phyloP scores from a whole-genome alignment of 2,797 vertebrate genomes.

The Coregonus suidteri region DNA sequence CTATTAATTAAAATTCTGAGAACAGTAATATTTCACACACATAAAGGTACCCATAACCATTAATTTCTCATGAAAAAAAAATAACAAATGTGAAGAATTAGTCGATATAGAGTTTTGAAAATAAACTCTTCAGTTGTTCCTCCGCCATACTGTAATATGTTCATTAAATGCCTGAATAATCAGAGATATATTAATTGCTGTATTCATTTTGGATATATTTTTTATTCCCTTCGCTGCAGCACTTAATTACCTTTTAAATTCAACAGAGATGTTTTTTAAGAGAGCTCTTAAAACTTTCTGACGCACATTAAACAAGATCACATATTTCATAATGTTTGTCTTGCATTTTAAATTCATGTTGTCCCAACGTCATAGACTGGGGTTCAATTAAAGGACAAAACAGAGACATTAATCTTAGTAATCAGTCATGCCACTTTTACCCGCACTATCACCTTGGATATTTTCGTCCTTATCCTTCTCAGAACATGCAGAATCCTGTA shows the following conservation, averaged over 20 bases:
- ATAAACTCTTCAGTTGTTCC: conserved; percentile 35
- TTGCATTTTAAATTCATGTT: conserved; percentile 54
- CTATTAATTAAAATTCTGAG: no score
- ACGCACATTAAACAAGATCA: conserved; percentile 64
- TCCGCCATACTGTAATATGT: conserved; percentile 57
- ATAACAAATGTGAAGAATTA: background rate
- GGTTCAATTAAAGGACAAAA: conserved; percentile 56
- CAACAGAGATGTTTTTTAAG: conserved; percentile 31
- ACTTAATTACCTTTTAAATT: conserved; percentile 60
- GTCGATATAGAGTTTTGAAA: conserved; percentile 5
- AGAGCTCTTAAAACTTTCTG: conserved; percentile 46
- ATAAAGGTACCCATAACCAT: no score
- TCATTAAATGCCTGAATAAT: conserved; percentile 70
- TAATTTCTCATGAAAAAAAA: no score
- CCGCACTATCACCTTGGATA: conserved; percentile 43
- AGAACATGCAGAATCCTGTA: conserved; percentile 19
- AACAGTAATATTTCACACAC: no score
- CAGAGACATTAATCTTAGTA: conserved; percentile 64
- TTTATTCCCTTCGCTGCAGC: conserved; percentile 51
- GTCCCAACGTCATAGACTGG: conserved; percentile 37
- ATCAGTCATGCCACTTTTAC: conserved; percentile 38
- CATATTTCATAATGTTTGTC: conserved; percentile 46
- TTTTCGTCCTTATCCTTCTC: background rate
- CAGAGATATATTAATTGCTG: conserved; percentile 63
- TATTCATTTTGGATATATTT: conserved; percentile 53